These are phyloP conservation scores for Lycorma delicatula DNA, from an alignment of 1,140 invertebrate species.

Conservation along the genomic window DNA sequence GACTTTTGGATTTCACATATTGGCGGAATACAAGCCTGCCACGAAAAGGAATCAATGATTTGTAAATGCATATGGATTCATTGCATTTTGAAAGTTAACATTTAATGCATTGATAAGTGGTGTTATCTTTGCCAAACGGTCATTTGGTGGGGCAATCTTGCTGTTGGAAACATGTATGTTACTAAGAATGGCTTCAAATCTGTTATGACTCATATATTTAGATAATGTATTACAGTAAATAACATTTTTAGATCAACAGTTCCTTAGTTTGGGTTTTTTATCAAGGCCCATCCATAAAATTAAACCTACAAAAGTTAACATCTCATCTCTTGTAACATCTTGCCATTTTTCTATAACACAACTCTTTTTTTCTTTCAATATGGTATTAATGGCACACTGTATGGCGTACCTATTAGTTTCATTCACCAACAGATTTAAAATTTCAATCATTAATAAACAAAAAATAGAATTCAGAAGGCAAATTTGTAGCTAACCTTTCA, in stretches of 20 bases:
- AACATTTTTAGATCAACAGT: neutral
- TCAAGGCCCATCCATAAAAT: neutral
- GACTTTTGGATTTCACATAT: neutral
- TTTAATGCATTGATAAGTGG: neutral
- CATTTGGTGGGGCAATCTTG: neutral
- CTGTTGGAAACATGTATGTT: neutral
- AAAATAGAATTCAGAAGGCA: no score
- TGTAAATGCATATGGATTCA: neutral
- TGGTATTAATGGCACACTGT: neutral
- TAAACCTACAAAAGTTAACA: no score
- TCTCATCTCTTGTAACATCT: no score
- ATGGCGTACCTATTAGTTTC: neutral
- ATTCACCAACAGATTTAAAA: slow-evolving; percentile 4
- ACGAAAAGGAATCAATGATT: neutral
- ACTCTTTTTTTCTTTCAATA: neutral
- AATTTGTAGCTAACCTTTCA: no score
- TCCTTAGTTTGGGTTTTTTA: neutral
- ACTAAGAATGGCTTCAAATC: no score
- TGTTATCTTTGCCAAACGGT: neutral
- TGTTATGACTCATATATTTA: neutral
- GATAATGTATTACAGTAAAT: neutral
- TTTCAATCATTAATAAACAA: neutral
- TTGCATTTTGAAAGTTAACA: neutral
- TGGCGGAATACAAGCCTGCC: neutral
- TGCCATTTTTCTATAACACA: neutral